Base-by-base conservation (phyloP, 2,888 invertebrate genomes). In the Corbicula japonica region DNA sequence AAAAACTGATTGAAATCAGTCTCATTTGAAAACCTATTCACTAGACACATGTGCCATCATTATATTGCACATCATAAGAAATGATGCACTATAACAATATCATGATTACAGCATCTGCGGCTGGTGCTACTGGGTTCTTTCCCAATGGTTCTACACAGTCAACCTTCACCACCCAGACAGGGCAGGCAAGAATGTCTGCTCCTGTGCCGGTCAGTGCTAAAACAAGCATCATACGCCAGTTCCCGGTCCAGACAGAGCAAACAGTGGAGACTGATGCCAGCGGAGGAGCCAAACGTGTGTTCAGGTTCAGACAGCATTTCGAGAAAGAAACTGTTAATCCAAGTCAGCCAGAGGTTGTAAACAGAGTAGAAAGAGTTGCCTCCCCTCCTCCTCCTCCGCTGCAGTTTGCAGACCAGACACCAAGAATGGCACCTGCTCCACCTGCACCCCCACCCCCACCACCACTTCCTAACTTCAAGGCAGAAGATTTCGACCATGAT, bases 401-500 rank as follows among this genome's bases (percentile, higher is more conserved):
- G 21, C 75, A 76, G 61, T 86, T 83, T 70, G 81, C 82, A 15
- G 82, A 85, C 48, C 66, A 76, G 32, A 82, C 70, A 15, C 85
- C 87, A 4, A 66, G 86, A 41, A 87, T 85, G 86, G 75, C 80
- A 5, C 80, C 68, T 21, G 80, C 63, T 30, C 84, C 86, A 8
- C 86, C 88, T 5, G 84, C 87, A 26, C 86, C 88, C 15, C 87
- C 88, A 35, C 88, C 90, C 10, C 93, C 93, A 95, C 96, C n/a
- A 0, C 97, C 98, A 0, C 97, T 98, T 0, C 97, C 97, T 12
- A 56, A 71, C n/a, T 54, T 61, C n/a, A 28, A 56, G 15, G 60
- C 63, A 15, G 68, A 72, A n/a, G 76, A 76, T 8, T 86, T 84
- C 62, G 87, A 90, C 71, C 76, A 80, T 48, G 89, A 89, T 18